phyloP scores from a whole-genome alignment of 2,888 invertebrate genomes.

The Drosophila mimica region DNA sequence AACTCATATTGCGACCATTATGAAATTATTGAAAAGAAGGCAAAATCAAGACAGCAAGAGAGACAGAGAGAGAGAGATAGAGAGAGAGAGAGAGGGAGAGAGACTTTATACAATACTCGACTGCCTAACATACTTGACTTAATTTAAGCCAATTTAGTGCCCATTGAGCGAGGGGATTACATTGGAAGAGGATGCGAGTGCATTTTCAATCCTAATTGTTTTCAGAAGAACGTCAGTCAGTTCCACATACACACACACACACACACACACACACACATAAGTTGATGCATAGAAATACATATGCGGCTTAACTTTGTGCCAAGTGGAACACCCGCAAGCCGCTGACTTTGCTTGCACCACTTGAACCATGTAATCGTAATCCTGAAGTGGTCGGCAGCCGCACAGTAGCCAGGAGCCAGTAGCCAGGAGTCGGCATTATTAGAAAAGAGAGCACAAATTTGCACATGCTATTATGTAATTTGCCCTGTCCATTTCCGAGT shows the following conservation, averaged over 20 bases:
- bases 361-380: slow-evolving; percentile 67
- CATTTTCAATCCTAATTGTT: slow-evolving; percentile 67
- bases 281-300: slow-evolving; percentile 8
- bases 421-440: slow-evolving; percentile 31
- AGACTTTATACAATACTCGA: slow-evolving; percentile 17
- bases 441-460: slow-evolving; percentile 42
- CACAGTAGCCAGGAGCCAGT: slow-evolving; percentile 56
- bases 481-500: slow-evolving; percentile 46
- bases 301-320: slow-evolving; percentile 60
- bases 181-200: slow-evolving; percentile 51
- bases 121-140: slow-evolving; percentile 84
- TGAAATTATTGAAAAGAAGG: slow-evolving; percentile 46
- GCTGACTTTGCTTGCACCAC: slow-evolving; percentile 61
- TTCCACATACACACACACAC: slow-evolving; percentile 31
- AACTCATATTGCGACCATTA: slow-evolving; percentile 67
- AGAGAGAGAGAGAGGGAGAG: slow-evolving; percentile 1
- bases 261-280: slow-evolving; percentile 27
- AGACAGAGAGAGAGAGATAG: slow-evolving; percentile 10
- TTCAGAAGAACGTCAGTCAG: slow-evolving; percentile 31
- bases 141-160: slow-evolving; percentile 85
- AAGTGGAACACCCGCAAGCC: slow-evolving; percentile 77
- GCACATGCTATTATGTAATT: slow-evolving; percentile 81
- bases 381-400: slow-evolving; percentile 51
- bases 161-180: slow-evolving; percentile 69
- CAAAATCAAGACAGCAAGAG: neutral